phyloP scores from a whole-genome alignment of 2,888 invertebrate genomes.

The Rhingia campestris region DNA sequence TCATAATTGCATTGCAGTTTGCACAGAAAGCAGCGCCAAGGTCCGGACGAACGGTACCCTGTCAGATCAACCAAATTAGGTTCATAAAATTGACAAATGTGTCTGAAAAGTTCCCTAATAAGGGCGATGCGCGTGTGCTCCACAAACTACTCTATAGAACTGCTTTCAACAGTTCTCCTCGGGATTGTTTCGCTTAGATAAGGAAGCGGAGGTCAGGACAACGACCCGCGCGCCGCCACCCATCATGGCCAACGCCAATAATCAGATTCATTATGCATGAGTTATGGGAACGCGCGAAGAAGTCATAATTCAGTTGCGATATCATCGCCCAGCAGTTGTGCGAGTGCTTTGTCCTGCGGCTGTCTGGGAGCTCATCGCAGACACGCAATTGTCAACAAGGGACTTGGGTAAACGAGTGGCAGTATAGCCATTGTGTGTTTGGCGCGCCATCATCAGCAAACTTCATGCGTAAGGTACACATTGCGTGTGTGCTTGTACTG shows the following conservation, averaged over 20 bases:
- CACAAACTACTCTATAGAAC: neutral
- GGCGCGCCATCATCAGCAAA: conserved; percentile 6
- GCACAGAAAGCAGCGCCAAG: neutral
- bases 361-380: conserved; percentile 24
- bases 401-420: conserved; percentile 37
- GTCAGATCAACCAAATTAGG: conserved; percentile 71
- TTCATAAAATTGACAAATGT: conserved; percentile 74
- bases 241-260: conserved; percentile 48
- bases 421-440: conserved; percentile 37
- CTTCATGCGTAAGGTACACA: conserved; percentile 8
- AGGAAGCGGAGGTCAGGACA: conserved; percentile 17
- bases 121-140: conserved; percentile 22
- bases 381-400: conserved; percentile 62
- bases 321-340: conserved; percentile 52
- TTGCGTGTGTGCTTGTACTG: conserved; percentile 38
- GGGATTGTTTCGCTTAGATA: conserved; percentile 49
- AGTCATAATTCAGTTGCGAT: conserved; percentile 66
- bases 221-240: conserved; percentile 20
- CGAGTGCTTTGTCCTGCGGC: conserved; percentile 29
- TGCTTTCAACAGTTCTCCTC: conserved; percentile 25
- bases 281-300: conserved; percentile 61
- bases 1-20: conserved; percentile 72
- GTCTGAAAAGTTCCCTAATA: conserved; percentile 71
- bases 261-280: conserved; percentile 67
- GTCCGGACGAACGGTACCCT: conserved; percentile 5